Evolutionary conservation across 1,140 invertebrate species (phyloP), one percentile per base, ranked within the genome.

Genomic region (Hydropsyche tenuis): DNA sequence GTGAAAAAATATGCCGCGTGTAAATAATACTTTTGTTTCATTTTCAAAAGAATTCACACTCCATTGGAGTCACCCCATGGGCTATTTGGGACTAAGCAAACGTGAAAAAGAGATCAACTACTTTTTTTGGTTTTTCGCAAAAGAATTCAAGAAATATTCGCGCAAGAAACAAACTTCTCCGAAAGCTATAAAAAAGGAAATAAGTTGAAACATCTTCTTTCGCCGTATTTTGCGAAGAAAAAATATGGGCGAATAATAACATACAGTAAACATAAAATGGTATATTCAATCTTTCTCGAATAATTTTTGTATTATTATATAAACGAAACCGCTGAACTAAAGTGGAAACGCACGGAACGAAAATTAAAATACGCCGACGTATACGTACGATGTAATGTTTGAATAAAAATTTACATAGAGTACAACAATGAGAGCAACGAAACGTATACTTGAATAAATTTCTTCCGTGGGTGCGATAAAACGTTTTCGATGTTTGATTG

Each of bases 21-120:
- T 65, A 65, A 65, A 65, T 65, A 65, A 65, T 65, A 65, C 63
- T 65, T 65, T 42, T 65, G 63, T 65, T 65, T 65, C 63, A 46
- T 65, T 65, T 46, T 65, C 63, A 65, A 65, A 65, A 65, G 63
- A 65, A 65, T 65, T 65, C 37, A 46, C 63, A 65, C 63, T 65
- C 63, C 63, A 65, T 65, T 46, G 63, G 30, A 43, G 43, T 46
- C 63, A 65, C 16, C 37, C 60, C 63, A 20, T 65, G 63, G 63
- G 37, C 27, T 65, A 46, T 63, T 63, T 63, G 25, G 23, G 14
- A 30, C 60, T 30, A 65, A 43, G 30, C 30, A n/a, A 46, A 65
- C 23, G 9, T 23, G 22, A 60, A 60, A 60, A 60, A 25, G 56
- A 65, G 37, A 65, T 65, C 63, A 65, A 43, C 63, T 65, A 23